A percentile compares a stretch with the other conserved stretches of the same genome.
phyloP scores from a whole-genome alignment of 2,888 invertebrate species.

The Epirrhoe alternata region DNA sequence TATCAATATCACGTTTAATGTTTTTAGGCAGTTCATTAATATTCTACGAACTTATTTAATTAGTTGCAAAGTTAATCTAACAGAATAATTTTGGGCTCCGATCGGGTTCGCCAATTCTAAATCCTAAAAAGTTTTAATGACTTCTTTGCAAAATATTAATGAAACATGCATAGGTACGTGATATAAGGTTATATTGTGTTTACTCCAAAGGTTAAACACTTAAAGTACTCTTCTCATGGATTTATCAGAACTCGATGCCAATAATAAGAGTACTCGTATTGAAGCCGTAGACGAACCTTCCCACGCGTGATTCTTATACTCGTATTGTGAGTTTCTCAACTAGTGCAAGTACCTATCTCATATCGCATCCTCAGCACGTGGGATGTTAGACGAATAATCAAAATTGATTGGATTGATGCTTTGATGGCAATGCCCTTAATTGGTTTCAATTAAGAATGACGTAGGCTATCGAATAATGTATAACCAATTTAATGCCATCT shows the following conservation, averaged over 20 bases:
- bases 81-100: conserved; percentile 27
- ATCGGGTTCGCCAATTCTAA: conserved; percentile 33
- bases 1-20: conserved; percentile 5
- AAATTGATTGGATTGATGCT: conserved; percentile 39
- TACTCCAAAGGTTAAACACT: not conserved
- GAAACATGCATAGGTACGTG: conserved; percentile 1
- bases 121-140: conserved; percentile 39
- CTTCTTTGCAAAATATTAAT: conserved; percentile 27
- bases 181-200: not conserved
- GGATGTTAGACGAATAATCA: conserved; percentile 36
- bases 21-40: conserved; percentile 25
- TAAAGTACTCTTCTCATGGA: not conserved
- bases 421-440: conserved; percentile 33
- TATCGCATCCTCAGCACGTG: conserved; percentile 15
- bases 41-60: conserved; percentile 36
- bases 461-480: conserved; percentile 29
- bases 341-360: not conserved
- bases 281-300: not conserved
- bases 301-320: not conserved
- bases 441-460: conserved; percentile 40
- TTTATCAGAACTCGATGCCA: not conserved
- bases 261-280: no score
- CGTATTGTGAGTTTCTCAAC: not conserved
- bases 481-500: conserved; percentile 13
- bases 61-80: conserved; percentile 35